phyloP scores from a whole-genome alignment of 1,140 invertebrate species.

The Homalodisca vitripennis region DNA sequence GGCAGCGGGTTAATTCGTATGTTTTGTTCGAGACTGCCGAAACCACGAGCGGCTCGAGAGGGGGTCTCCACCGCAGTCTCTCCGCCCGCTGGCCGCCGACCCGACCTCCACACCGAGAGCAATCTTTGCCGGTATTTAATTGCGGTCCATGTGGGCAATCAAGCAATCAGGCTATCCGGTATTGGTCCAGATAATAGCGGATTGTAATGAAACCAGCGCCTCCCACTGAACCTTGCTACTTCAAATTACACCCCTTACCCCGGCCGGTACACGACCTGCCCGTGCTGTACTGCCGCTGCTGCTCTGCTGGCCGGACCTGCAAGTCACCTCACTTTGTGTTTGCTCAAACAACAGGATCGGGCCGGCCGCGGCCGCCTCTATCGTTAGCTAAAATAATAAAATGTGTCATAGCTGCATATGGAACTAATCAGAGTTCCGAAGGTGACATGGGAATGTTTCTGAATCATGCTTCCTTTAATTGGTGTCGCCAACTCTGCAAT shows the following conservation, averaged over 20 bases:
- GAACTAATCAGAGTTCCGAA: no score
- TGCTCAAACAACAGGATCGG: no score
- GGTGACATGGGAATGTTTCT: no score
- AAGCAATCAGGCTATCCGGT: slow-evolving; percentile 25
- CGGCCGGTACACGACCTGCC: neutral
- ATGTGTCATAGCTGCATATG: no score
- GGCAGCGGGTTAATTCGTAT: neutral
- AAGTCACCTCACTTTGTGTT: no score
- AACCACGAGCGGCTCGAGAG: neutral
- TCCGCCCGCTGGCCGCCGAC: no score
- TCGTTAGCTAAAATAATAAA: no score
- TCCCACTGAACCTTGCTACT: neutral
- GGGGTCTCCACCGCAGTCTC: no score
- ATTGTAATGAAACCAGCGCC: slow-evolving; percentile 14
- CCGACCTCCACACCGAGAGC: neutral
- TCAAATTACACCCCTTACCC: slow-evolving; percentile 12
- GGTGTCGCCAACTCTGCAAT: no score
- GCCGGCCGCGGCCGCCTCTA: no score
- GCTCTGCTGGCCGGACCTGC: no score
- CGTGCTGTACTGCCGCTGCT: neutral
- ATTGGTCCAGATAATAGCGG: slow-evolving; percentile 23
- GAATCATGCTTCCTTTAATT: no score
- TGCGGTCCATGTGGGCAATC: slow-evolving; percentile 16
- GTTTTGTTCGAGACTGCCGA: neutral
- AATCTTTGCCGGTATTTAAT: slow-evolving; percentile 17